These are phyloP conservation scores for Neomorphus geoffroyi DNA, from an alignment of 2,797 vertebrate species.

Conservation along the genomic window DNA sequence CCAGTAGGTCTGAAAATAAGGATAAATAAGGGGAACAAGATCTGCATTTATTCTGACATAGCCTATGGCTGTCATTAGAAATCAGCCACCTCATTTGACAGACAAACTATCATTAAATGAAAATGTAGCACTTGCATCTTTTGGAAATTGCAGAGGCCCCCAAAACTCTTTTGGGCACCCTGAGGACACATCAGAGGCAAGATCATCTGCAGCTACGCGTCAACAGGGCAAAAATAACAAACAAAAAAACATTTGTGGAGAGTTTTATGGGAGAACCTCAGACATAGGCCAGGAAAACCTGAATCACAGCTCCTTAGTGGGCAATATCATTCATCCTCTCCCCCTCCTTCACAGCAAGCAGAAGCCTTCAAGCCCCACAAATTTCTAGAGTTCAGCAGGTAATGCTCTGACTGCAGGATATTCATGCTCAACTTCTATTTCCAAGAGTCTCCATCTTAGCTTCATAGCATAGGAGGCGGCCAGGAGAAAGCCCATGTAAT, in stretches of 20 bases:
- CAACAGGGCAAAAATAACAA: not conserved
- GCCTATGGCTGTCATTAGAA: not conserved
- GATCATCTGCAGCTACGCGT: not conserved
- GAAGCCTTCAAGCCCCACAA: not conserved
- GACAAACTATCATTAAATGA: not conserved
- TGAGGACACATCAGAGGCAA: not conserved
- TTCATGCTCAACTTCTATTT: not conserved
- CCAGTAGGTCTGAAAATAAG: not conserved
- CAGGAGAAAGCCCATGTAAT: not conserved
- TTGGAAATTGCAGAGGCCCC: not conserved
- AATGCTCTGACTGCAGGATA: not conserved
- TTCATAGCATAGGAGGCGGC: not conserved
- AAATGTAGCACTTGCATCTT: not conserved
- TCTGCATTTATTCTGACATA: not conserved
- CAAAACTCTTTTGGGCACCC: not conserved
- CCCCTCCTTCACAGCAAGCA: not conserved
- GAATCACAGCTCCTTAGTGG: not conserved
- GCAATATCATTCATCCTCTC: not conserved
- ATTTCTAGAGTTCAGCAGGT: not conserved
- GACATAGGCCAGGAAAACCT: not conserved
- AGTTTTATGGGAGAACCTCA: not conserved
- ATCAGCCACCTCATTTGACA: not conserved
- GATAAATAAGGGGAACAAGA: not conserved
- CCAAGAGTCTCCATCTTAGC: not conserved
- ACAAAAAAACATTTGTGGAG: not conserved